Evolutionary conservation across 2,113 vertebrate genomes (phyloP).

Genomic region (Anhinga anhinga): DNA sequence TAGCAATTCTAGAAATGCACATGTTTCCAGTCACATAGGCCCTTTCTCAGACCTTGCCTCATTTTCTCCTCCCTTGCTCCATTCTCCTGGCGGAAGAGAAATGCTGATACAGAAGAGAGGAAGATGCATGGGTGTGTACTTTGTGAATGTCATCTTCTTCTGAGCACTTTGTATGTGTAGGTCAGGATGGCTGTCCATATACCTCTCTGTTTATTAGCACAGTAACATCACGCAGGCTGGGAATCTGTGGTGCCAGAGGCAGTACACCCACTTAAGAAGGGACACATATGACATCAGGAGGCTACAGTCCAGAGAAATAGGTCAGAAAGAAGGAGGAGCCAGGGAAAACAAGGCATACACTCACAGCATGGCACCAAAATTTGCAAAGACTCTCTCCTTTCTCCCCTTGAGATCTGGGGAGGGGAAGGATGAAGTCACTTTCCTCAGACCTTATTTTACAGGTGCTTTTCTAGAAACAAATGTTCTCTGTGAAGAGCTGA

Average conservation of each 20-base stretch:
- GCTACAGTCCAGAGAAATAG: background rate
- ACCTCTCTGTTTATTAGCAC: background rate
- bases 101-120: background rate
- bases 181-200: background rate
- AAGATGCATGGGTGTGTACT: background rate
- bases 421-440: background rate
- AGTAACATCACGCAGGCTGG: background rate
- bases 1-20: background rate
- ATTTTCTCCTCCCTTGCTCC: background rate
- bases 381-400: background rate
- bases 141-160: background rate
- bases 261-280: background rate
- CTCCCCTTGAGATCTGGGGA: background rate
- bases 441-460: background rate
- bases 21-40: background rate
- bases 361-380: background rate
- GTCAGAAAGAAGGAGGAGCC: background rate
- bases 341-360: background rate
- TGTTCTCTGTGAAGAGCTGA: background rate
- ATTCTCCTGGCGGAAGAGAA: background rate
- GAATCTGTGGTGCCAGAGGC: background rate
- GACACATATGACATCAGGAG: rapidly evolving
- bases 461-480: background rate
- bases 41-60: background rate
- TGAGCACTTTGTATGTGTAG: background rate